Evolutionary conservation across 2,113 vertebrate species (phyloP), one percentile per base, ranked within the genome.

Genomic region (Ptychochromis oligacanthus): DNA sequence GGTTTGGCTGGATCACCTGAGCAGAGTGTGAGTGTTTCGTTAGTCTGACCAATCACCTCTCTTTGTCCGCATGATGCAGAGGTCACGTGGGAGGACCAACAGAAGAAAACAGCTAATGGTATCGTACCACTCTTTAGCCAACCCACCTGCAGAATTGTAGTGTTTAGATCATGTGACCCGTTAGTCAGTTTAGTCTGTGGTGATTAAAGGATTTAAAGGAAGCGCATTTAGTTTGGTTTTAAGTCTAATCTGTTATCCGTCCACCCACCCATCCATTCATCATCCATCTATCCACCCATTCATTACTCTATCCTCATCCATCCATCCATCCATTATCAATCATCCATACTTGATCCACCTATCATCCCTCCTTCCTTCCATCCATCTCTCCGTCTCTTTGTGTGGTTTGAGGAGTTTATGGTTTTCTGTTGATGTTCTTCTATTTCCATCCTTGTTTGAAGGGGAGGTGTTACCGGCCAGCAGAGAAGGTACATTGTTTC

Each of bases 21-120:
- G 58, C 34, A 43, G 52, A 46, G 52, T 7, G 10, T 24, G 26
- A 26, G 46, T 57, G 46, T 54, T 11, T 11, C 20, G 80, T 28
- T 61, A n/a, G 38, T 84, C 75, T 86, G 82, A 91, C 60, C 77
- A 75, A 70, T 88, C 24, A 24, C 31, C 14, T 88, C 24, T 91
- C 62, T 92, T 59, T 90, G 90, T 95, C 94, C 95, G 88, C 56
- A 92, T 93, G 78, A 89, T 88, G 93, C 95, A 99, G 98, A 99
- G 96, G 98, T 99, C 93, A 99, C 96, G 94, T 99, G 98, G 97
- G 96, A 98, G 93, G 98, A 99, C 96, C 97, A 97, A 93, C 97
- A 97, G 96, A 96, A 93, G 96, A 97, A 96, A 95, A 58, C 88
- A 65, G 93, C 95, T 93, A 96, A 97, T 96, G 97, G 97, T 98